phyloP scores from a whole-genome alignment of 2,888 invertebrate genomes.

The Frankliniella fusca region DNA sequence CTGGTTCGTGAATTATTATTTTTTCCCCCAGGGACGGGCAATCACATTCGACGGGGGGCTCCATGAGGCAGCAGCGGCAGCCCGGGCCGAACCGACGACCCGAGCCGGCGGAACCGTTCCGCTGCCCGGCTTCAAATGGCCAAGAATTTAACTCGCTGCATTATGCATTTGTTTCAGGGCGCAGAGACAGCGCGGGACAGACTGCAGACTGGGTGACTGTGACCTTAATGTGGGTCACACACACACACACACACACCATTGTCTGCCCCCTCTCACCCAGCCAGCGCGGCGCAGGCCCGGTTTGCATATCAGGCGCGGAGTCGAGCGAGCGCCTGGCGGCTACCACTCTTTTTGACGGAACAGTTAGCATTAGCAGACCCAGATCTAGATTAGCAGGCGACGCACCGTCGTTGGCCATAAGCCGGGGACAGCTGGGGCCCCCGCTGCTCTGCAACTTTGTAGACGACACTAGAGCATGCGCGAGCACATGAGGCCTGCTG shows the following conservation, averaged over 20 bases:
- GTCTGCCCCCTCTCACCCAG: background rate
- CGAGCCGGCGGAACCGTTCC: background rate
- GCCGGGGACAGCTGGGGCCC: background rate
- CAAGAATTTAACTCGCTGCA: conserved; percentile 35
- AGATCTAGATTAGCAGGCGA: background rate
- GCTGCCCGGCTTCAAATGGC: conserved; percentile 25
- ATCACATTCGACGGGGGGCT: too few species aligned
- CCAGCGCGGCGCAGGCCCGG: background rate
- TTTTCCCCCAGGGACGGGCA: too few species aligned
- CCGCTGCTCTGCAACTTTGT: too few species aligned
- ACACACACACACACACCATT: background rate
- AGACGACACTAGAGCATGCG: too few species aligned
- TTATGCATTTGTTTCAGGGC: conserved; percentile 9
- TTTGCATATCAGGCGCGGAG: background rate
- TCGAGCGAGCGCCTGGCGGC: background rate
- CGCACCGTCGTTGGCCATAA: background rate
- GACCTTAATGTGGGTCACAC: conserved; percentile 16
- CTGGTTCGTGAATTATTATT: too few species aligned
- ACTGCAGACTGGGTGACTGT: background rate
- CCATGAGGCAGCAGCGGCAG: background rate
- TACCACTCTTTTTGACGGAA: conserved; percentile 15
- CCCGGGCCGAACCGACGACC: background rate
- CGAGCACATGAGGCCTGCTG: too few species aligned
- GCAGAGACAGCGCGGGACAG: background rate
- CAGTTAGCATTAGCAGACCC: background rate